Base-by-base conservation (phyloP, 2,113 vertebrate species). In the Eidolon helvum region DNA sequence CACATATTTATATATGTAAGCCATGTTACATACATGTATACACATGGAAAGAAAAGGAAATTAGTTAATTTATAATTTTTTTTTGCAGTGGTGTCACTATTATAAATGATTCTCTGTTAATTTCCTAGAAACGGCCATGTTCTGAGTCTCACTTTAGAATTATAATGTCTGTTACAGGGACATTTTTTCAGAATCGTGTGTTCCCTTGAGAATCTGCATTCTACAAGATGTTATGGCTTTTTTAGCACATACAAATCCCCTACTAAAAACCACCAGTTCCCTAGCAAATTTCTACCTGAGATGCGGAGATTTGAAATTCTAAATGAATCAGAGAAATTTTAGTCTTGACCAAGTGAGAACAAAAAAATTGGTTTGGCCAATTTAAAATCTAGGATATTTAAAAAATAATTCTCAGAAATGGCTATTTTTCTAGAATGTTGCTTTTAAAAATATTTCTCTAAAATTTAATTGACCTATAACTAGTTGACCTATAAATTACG, bases 281-380 rank as follows among this genome's bases (percentile, higher is more conserved):
- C 26, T 93, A 86, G 28, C 26, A 94, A 21, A 87, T 74, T 95
- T 94, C 59, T 86, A 1, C 33, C 26, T 82, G 50, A 57, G 86
- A 18, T 33, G 5, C n/a, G 86, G 61, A 94, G 33, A 74, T 48
- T 83, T 89, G 24, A 93, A 87, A 74, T 95, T 57, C 61, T 95
- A 40, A 94, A 43, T 59, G 30, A 33, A 66, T 91, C 21, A 40
- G 57, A 91, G 61, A 78, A 90, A 78, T 80, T 95, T 88, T 9
- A 89, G 0, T 87, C 10, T 55, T 61, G 71, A 87, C 26, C 53
- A 92, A 40, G 21, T 79, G 75, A 40, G 92, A 86, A 65, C 12
- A 83, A 68, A 53, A 72, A 61, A 92, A 55, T 79, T 71, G 16
- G 4, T 45, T 92, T 74, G 66, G 19, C 38, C n/a, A 89, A 7